A percentile compares a stretch with the other conserved stretches of the same genome.
Evolutionary conservation across 2,888 invertebrate species (phyloP).

Genomic region (Schrankia costaestrigalis): DNA sequence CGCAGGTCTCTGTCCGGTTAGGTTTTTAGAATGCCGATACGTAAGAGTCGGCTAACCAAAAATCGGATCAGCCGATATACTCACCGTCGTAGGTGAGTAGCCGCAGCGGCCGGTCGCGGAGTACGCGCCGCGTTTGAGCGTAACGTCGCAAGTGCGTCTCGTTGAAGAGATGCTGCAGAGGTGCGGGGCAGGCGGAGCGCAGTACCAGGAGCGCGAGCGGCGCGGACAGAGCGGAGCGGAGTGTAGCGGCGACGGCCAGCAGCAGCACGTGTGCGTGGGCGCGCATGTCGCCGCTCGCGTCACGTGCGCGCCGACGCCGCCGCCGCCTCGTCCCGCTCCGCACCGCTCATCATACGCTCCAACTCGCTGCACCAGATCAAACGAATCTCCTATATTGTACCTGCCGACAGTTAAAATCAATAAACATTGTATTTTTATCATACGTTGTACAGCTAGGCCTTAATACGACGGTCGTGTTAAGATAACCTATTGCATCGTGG

Average conservation of each 20-base stretch:
- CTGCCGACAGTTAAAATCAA: too few relatives aligned
- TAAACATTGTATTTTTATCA: too few relatives aligned
- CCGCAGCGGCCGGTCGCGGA: constrained; percentile 16
- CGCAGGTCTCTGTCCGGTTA: constrained; percentile 51
- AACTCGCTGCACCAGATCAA: constrained; percentile 49
- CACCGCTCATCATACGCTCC: constrained; percentile 27
- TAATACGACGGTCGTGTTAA: too few relatives aligned
- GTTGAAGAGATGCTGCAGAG: constrained; percentile 28
- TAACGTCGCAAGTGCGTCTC: constrained; percentile 19
- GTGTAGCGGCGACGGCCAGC: constrained; percentile 8
- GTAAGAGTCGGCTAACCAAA: too few relatives aligned
- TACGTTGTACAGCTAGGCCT: too few relatives aligned
- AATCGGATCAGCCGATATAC: too few relatives aligned
- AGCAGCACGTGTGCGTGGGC: constrained; percentile 33
- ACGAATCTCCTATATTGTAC: constrained; percentile 23
- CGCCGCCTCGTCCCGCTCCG: constrained; percentile 36
- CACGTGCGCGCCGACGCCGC: constrained; percentile 31
- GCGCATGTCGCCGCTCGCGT: constrained; percentile 55
- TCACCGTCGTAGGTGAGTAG: constrained; percentile 33
- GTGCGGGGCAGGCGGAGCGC: constrained; percentile 47
- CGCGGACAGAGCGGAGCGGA: constrained; percentile 7
- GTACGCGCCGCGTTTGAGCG: constrained; percentile 23
- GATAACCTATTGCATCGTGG: too few relatives aligned
- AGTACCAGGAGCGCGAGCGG: constrained; percentile 48
- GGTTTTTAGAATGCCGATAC: neutral